Conservation (phyloP, 1,140 invertebrate species). For the Sycophila sp. region DNA sequence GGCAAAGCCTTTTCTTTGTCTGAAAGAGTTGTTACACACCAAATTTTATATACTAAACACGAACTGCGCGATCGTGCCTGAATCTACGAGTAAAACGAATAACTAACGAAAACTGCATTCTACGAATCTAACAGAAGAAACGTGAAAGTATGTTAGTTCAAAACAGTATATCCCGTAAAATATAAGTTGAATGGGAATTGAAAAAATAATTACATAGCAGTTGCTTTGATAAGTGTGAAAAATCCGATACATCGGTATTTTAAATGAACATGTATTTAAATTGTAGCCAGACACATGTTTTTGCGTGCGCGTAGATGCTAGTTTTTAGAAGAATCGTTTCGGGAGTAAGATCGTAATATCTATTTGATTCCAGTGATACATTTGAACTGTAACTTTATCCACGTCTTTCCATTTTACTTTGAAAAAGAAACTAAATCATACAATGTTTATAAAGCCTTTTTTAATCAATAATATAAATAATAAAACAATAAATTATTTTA, state of each 20-base stretch:
- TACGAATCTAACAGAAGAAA: neutral
- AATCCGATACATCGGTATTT: constrained; percentile 1
- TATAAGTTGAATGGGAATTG: neutral
- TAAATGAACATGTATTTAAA: constrained; percentile 12
- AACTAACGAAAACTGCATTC: neutral
- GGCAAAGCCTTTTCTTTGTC: constrained; percentile 3
- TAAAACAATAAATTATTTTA: constrained; percentile 14
- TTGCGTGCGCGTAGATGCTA: constrained; percentile 30
- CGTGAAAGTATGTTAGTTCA: neutral
- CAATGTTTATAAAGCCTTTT: neutral
- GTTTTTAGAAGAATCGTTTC: constrained; percentile 10
- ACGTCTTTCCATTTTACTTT: constrained; percentile 22
- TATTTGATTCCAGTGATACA: constrained; percentile 20
- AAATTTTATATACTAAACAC: neutral
- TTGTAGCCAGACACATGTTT: constrained; percentile 21
- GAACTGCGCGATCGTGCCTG: constrained; percentile 15
- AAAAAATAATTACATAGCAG: neutral
- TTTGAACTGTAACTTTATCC: neutral
- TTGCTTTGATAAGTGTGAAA: constrained; percentile 1
- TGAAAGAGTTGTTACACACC: neutral
- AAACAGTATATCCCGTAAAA: neutral
- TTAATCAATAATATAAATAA: neutral
- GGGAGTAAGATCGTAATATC: constrained; percentile 12
- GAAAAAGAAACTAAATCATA: constrained; percentile 9
- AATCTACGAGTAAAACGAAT: neutral